A percentile compares a stretch with the other conserved stretches of the same genome.
phyloP scores from a whole-genome alignment of 2,113 vertebrate genomes.

The Eptatretus burgeri region DNA sequence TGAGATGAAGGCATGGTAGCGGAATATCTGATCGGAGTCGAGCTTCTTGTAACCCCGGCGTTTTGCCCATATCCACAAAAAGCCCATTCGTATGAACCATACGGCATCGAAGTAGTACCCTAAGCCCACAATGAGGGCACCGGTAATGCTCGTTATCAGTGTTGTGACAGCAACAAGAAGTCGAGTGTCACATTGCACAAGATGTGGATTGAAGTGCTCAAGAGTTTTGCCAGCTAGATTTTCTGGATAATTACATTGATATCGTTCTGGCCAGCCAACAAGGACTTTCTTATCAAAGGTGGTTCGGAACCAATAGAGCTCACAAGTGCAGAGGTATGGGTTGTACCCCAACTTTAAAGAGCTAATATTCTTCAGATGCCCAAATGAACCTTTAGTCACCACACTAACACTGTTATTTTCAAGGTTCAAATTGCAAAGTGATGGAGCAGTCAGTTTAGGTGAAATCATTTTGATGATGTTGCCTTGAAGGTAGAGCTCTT shows the following conservation, averaged over 20 bases:
- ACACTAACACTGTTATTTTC: neutral
- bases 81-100: slow-evolving; percentile 7
- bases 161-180: slow-evolving; percentile 1
- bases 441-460: neutral
- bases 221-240: neutral
- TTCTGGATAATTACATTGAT: neutral
- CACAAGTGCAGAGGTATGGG: neutral
- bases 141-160: slow-evolving; percentile 8
- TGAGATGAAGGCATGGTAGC: slow-evolving; percentile 8
- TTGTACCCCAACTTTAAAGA: neutral
- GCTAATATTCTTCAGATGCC: neutral
- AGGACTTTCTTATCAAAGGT: slow-evolving; percentile 1
- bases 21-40: neutral
- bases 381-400: slow-evolving; percentile 1
- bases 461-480: neutral
- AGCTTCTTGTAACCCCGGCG: neutral
- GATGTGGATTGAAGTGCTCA: neutral
- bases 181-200: neutral
- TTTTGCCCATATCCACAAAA: slow-evolving; percentile 5
- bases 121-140: neutral
- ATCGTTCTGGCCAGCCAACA: neutral
- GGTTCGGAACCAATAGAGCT: slow-evolving; percentile 5
- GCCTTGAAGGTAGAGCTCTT: slow-evolving; percentile 4
- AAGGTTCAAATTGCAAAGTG: neutral
- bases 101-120: neutral